Evolutionary conservation across 2,113 vertebrate species (phyloP).

Genomic region (Promerops cafer): DNA sequence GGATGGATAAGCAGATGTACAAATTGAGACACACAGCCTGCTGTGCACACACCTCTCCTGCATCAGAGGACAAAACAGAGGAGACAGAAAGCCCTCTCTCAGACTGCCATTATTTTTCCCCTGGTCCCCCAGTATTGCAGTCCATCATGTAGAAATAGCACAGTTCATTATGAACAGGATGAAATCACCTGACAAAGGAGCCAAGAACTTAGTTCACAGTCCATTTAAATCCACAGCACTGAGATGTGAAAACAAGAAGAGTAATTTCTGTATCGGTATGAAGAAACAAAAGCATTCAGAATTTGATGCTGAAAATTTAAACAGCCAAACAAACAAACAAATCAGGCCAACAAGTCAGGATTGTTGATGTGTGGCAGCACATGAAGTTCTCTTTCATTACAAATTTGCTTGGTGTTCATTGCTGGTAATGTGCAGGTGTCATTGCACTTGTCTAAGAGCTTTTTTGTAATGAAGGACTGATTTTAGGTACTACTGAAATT

Average conservation of each 20-base stretch:
- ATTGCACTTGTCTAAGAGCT: neutral
- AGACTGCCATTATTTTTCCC: neutral
- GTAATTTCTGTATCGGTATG: neutral
- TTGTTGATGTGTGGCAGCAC: neutral
- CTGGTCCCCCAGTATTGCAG: neutral
- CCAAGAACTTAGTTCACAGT: neutral
- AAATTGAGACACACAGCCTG: neutral
- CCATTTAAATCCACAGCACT: neutral
- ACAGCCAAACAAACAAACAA: slow-evolving; percentile 20
- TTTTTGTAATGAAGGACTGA: neutral
- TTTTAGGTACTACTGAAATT: slow-evolving; percentile 5
- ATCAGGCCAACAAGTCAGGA: neutral
- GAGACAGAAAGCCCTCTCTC: neutral
- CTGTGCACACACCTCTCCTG: neutral
- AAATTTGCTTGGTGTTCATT: neutral
- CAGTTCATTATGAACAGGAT: neutral
- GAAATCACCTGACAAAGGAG: neutral
- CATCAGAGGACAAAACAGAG: neutral
- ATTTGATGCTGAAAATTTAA: neutral
- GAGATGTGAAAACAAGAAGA: neutral
- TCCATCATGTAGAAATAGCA: neutral
- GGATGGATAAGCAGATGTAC: neutral
- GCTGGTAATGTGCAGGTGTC: neutral
- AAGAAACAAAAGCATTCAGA: neutral
- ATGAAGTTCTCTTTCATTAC: neutral